A percentile compares a stretch with the other conserved stretches of the same genome.
These are phyloP conservation scores for Ormyrus rosae DNA, from an alignment of 2,888 invertebrate species.

Conservation along the genomic window DNA sequence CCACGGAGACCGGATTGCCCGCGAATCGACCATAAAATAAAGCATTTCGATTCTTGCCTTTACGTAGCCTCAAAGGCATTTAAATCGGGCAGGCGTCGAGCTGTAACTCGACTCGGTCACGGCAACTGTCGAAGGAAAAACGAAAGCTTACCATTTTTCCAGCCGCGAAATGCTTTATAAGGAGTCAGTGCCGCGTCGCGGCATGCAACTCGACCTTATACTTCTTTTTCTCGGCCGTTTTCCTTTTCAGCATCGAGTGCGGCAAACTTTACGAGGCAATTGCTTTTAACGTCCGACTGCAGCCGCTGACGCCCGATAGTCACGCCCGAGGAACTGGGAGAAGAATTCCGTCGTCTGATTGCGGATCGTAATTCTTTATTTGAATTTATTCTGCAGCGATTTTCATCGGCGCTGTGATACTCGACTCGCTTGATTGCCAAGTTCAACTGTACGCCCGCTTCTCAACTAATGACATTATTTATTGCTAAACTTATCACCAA, in stretches of 20 bases:
- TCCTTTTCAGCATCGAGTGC: constrained; percentile 21
- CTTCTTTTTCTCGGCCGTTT: not conserved
- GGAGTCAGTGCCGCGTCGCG: not conserved
- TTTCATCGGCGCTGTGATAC: not conserved
- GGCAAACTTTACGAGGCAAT: constrained; percentile 39
- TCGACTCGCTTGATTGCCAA: not conserved
- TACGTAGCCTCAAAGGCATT: constrained; percentile 33
- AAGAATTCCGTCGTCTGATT: constrained; percentile 4
- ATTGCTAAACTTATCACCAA: too few relatives aligned
- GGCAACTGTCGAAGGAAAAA: not conserved
- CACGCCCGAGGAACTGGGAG: not conserved
- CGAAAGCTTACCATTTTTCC: not conserved
- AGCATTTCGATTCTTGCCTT: constrained; percentile 30
- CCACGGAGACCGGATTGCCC: not conserved
- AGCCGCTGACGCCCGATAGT: constrained; percentile 10
- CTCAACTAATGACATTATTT: too few relatives aligned
- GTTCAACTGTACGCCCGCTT: too few relatives aligned
- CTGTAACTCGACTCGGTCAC: constrained; percentile 29
- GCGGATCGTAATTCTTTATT: constrained; percentile 7
- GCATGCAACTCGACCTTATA: not conserved
- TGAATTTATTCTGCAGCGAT: not conserved
- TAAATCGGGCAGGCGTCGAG: constrained; percentile 37
- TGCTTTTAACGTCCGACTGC: constrained; percentile 28
- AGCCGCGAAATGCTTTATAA: constrained; percentile 24
- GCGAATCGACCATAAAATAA: constrained; percentile 47